Evolutionary conservation across 2,113 vertebrate species (phyloP).

Genomic region (Cynopterus brachyotis): DNA sequence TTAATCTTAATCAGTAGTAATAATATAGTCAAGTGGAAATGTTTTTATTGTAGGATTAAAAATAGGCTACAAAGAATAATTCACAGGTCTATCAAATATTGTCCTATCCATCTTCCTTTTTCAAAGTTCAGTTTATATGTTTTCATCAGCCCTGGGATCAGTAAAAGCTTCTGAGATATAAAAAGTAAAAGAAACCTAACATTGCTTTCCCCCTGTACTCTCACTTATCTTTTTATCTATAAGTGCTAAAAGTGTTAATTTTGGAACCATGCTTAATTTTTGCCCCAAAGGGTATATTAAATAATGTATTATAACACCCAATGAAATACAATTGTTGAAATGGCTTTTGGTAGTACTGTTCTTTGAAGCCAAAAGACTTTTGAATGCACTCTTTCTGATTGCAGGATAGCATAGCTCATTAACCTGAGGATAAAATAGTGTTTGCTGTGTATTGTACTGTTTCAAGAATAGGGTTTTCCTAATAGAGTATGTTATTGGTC

Average conservation of each 20-base stretch:
- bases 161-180: background rate
- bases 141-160: background rate
- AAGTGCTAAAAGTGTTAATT: background rate
- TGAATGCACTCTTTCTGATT: constrained; percentile 23
- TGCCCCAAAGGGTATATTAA: background rate
- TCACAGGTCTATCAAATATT: background rate
- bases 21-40: background rate
- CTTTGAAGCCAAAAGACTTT: background rate
- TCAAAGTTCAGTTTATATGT: background rate
- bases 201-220: background rate
- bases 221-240: background rate
- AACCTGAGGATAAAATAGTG: constrained; percentile 16
- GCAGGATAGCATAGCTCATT: background rate
- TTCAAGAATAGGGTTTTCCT: background rate
- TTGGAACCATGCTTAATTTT: background rate
- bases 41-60: constrained; percentile 5
- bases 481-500: background rate
- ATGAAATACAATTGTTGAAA: background rate
- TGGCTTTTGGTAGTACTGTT: background rate
- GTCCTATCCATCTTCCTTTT: background rate
- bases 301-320: background rate
- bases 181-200: background rate
- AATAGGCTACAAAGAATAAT: background rate
- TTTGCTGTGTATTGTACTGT: constrained; percentile 3
- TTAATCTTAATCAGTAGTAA: background rate